A percentile compares a stretch with the other conserved stretches of the same genome.
Conservation (phyloP, 2,113 vertebrate species). For the Pangasianodon hypophthalmus region DNA sequence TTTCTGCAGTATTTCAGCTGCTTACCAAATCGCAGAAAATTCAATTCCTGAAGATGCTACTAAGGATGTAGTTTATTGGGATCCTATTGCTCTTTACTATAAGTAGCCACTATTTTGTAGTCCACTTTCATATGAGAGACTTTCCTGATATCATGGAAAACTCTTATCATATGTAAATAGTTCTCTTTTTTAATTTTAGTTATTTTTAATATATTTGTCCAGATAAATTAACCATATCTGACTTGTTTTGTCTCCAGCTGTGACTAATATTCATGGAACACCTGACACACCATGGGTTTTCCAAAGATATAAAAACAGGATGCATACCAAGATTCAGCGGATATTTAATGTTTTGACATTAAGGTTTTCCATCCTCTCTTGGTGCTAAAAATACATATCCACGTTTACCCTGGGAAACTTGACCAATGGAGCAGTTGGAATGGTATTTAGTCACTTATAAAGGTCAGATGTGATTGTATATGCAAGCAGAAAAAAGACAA, state of each 20-base stretch:
- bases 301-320: conserved; percentile 40
- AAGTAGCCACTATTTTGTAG: background rate
- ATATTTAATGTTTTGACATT: background rate
- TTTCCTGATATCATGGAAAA: background rate
- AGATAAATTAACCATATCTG: background rate
- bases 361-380: conserved; percentile 25
- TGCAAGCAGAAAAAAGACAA: background rate
- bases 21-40: background rate
- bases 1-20: too few relatives aligned
- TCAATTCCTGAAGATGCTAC: background rate
- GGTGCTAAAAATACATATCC: conserved; percentile 29
- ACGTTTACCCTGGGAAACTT: conserved; percentile 2
- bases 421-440: background rate
- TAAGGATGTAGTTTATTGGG: background rate
- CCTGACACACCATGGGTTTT: conserved; percentile 11
- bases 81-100: background rate
- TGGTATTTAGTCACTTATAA: background rate
- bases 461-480: background rate
- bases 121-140: background rate
- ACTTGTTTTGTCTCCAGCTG: background rate
- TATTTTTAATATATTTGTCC: background rate
- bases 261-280: conserved; percentile 30
- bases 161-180: background rate
- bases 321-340: background rate
- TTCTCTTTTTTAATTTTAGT: background rate